Conservation (phyloP, 2,797 vertebrate genomes). For the Sarcophilus harrisii region DNA sequence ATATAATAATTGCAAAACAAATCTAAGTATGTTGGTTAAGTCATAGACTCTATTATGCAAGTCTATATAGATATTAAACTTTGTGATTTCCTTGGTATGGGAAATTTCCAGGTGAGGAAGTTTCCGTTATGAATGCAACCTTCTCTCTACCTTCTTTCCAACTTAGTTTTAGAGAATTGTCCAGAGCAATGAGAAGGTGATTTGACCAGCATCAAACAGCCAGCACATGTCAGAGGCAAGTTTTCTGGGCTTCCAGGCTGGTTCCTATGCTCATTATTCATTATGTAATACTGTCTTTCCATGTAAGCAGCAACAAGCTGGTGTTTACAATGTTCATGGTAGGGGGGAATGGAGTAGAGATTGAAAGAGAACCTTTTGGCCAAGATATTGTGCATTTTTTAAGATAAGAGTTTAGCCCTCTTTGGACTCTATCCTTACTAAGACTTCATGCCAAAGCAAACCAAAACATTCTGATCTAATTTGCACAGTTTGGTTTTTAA, state of each 20-base stretch:
- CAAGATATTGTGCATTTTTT: not conserved
- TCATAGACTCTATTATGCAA: not conserved
- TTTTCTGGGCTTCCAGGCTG: not conserved
- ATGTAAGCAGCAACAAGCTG: not conserved
- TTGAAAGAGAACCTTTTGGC: not conserved
- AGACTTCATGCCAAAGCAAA: not conserved
- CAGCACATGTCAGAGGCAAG: not conserved
- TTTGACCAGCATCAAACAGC: not conserved
- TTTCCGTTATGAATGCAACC: not conserved
- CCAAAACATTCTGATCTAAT: not conserved
- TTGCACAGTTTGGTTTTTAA: not conserved
- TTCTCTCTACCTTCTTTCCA: not conserved
- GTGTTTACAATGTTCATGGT: not conserved
- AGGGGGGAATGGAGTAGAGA: not conserved
- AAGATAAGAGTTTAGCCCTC: not conserved
- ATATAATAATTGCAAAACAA: not conserved
- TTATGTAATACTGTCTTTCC: not conserved
- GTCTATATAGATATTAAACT: not conserved
- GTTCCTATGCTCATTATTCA: not conserved
- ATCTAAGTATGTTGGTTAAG: not conserved
- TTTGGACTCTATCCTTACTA: not conserved
- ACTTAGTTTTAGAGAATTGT: slow-evolving; percentile 10
- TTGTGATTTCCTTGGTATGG: not conserved
- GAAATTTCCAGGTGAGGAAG: not conserved
- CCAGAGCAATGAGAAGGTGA: not conserved